Evolutionary conservation across 2,888 invertebrate species (phyloP).

Genomic region (Drosophila suboccidentalis): DNA sequence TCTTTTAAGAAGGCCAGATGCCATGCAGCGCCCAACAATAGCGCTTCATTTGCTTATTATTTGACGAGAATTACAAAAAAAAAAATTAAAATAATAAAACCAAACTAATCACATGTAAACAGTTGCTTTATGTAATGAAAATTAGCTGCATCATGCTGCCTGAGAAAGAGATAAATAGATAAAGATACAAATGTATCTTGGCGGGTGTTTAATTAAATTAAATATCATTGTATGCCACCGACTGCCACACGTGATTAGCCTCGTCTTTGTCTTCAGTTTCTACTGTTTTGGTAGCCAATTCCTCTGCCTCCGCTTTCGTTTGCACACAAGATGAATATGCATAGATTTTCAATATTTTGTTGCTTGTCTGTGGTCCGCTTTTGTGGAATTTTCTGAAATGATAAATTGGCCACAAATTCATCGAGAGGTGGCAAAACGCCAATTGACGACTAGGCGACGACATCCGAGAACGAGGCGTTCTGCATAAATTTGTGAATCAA

Average conservation of each 20-base stretch:
- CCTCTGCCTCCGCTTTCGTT: neutral
- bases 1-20: conserved; percentile 56
- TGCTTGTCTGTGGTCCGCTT: conserved; percentile 27
- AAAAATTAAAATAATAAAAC: conserved; percentile 20
- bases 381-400: conserved; percentile 76
- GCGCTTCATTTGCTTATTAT: conserved; percentile 61
- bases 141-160: conserved; percentile 23
- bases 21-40: conserved; percentile 56
- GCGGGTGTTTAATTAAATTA: conserved; percentile 65
- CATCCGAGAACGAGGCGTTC: conserved; percentile 55
- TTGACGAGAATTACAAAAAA: conserved; percentile 38
- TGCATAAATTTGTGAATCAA: conserved; percentile 74
- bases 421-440: conserved; percentile 74
- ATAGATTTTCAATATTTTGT: conserved; percentile 60
- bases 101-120: conserved; percentile 54
- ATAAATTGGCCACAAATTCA: conserved; percentile 76
- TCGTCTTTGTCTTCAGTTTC: conserved; percentile 47
- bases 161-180: neutral
- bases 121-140: conserved; percentile 54
- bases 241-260: conserved; percentile 73
- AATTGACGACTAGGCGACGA: conserved; percentile 57
- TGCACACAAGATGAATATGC: conserved; percentile 62
- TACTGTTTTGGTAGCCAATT: conserved; percentile 47
- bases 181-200: conserved; percentile 4
- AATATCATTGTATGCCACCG: conserved; percentile 47